Evolutionary conservation across 2,113 vertebrate species (phyloP).

Genomic region (Cairina moschata): DNA sequence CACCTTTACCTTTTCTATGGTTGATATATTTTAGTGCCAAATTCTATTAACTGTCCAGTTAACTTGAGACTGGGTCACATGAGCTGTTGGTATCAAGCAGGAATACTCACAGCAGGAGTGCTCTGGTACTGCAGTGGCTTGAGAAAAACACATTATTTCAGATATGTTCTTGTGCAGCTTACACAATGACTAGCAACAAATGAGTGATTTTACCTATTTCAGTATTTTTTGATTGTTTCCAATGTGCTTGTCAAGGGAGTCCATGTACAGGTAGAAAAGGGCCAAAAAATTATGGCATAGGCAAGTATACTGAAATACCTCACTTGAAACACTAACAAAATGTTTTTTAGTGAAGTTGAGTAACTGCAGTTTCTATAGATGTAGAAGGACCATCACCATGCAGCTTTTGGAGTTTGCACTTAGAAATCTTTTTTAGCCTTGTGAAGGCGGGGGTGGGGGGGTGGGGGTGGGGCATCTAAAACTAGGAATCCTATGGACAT

Average conservation of each 20-base stretch:
- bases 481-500: not conserved
- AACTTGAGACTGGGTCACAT: not conserved
- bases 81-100: not conserved
- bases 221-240: not conserved
- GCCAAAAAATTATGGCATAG: not conserved
- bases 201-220: not conserved
- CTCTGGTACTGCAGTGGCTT: not conserved
- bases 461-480: not conserved
- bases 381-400: not conserved
- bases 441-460: not conserved
- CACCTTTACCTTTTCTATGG: not conserved
- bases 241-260: not conserved
- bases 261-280: not conserved
- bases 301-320: rapidly evolving
- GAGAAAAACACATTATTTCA: not conserved
- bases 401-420: not conserved
- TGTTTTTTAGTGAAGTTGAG: not conserved
- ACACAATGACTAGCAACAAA: not conserved
- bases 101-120: not conserved
- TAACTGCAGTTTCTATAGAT: not conserved
- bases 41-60: not conserved
- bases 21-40: not conserved
- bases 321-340: not conserved
- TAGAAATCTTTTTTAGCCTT: not conserved
- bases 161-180: not conserved